phyloP scores from a whole-genome alignment of 2,113 vertebrate genomes.

The Hemiprocne comata region DNA sequence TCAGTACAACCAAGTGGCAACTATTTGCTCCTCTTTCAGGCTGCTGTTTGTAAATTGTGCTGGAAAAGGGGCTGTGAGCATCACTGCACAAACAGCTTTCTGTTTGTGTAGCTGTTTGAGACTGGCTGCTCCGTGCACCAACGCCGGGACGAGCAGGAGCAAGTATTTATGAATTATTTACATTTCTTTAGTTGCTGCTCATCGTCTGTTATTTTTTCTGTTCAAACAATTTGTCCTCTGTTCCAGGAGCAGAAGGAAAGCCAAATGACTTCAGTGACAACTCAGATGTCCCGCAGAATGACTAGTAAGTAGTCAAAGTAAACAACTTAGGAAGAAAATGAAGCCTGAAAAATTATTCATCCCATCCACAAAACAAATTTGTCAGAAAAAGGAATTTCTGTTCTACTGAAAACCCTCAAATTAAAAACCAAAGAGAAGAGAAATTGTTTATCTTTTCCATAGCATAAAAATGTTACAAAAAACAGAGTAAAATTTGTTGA shows the following conservation, averaged over 20 bases:
- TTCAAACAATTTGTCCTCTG: conserved; percentile 45
- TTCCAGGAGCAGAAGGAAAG: conserved; percentile 19
- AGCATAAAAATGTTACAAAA: background rate
- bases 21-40: background rate
- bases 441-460: background rate
- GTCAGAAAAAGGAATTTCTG: background rate
- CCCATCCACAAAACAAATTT: background rate
- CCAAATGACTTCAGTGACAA: conserved; percentile 20
- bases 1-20: background rate
- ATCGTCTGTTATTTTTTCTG: conserved; percentile 1
- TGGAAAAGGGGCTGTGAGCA: background rate
- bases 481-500: background rate
- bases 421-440: background rate
- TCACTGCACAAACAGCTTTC: background rate
- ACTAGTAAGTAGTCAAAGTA: conserved; percentile 38
- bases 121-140: background rate
- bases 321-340: conserved; percentile 5
- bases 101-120: background rate
- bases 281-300: conserved; percentile 18
- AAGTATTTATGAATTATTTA: conserved; percentile 35
- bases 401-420: background rate
- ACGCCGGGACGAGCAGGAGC: background rate
- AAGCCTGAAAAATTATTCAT: conserved; percentile 12
- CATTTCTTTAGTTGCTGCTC: conserved; percentile 15
- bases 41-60: background rate